Conservation (phyloP, 2,888 invertebrate species). For the Stenoptilia bipunctidactyla region DNA sequence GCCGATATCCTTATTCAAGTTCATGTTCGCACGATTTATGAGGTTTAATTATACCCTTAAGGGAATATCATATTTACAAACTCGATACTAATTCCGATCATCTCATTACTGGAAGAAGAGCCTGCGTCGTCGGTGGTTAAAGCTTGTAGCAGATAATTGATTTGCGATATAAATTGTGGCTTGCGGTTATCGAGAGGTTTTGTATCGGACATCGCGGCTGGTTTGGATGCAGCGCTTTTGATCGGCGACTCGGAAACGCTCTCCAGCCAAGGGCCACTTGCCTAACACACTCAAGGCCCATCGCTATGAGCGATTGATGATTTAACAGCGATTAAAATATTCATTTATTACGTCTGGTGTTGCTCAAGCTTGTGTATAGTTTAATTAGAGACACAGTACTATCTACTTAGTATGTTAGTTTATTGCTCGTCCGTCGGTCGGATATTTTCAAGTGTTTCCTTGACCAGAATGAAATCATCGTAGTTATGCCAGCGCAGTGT, state of each 20-base stretch:
- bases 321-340: constrained; percentile 11
- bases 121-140: not conserved
- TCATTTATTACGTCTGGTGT: no score
- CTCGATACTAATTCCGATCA: constrained; percentile 12
- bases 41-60: constrained; percentile 36
- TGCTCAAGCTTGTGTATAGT: no score
- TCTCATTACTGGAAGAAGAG: not conserved
- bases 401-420: no score
- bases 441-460: constrained; percentile 33
- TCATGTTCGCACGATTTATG: constrained; percentile 37
- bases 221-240: constrained; percentile 11
- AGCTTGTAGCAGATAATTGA: constrained; percentile 19
- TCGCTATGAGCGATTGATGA: constrained; percentile 22
- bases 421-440: no score
- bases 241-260: constrained; percentile 15
- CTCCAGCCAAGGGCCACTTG: constrained; percentile 26
- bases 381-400: no score
- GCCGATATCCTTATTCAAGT: constrained; percentile 18
- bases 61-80: constrained; percentile 28
- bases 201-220: no score
- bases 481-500: constrained; percentile 36
- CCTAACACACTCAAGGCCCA: constrained; percentile 37
- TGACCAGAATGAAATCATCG: constrained; percentile 61
- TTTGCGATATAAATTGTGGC: constrained; percentile 17
- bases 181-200: constrained; percentile 22